Base-by-base conservation (phyloP, 2,797 vertebrate genomes). In the Pipistrellus pipistrellus region DNA sequence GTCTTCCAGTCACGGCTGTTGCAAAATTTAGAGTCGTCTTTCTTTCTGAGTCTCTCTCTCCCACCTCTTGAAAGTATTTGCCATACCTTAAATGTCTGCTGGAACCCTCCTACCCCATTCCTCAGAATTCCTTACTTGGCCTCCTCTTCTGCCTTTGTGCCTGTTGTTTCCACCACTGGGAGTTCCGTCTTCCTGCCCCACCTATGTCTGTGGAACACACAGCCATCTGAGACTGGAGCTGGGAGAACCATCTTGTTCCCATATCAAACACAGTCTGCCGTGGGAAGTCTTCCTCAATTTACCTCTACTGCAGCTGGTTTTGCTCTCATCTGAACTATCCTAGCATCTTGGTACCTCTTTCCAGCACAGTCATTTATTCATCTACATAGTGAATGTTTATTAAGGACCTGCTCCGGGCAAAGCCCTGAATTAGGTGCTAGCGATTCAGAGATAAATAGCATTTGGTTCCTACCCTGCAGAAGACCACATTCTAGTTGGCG, bases 1-100 rank as follows among this genome's bases (percentile, higher is more conserved):
- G 95, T 97, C 90, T 97, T 86, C 94, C 35, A 96, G 95, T 95
- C 96, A 95, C 35, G 14, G 94, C 93, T 95, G 72, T 92, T 88
- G 82, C 90, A 93, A 96, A 93, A 85, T 94, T 95, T 93, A 97
- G 92, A 83, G 59, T 82, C 2, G 0, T 92, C 94, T 94, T 96
- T 93, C 86, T 93, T 93, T 88, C 82, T 88, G 64, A 76, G 48
- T 90, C 66, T 91, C 59, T n/a, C 83, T 68, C 59, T 53, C 41
- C 72, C 71, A 78, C 38, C 51, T 88, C 30, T 78, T 92, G 75
- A 88, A n/a, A 75, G 44, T 78, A 59, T 91, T 94, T 91, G 23
- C 77, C 85, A 88, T 59, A 38, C 13, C 76, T 81, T 87, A 62
- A 80, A 44, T 55, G 17, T 83, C 86, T 94, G n/a, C 69, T 87